Percentiles rank a stretch among this genome's conserved stretches.
phyloP scores from a whole-genome alignment of 2,888 invertebrate species.

The Biston stratarius region DNA sequence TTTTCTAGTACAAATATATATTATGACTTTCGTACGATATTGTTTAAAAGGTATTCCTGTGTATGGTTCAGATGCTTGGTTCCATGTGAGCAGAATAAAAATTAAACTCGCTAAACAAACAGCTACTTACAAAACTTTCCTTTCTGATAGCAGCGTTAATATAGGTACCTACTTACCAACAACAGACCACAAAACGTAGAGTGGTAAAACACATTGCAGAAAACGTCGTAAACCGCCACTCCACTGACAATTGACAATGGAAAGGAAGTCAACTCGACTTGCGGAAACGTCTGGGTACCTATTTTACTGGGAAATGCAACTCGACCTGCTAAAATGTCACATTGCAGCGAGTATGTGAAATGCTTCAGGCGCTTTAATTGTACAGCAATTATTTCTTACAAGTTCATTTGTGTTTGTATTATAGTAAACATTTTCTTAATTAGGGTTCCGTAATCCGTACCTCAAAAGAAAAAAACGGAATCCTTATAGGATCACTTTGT shows the following conservation, averaged over 20 bases:
- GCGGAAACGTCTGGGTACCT: slow-evolving; percentile 6
- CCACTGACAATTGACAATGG: slow-evolving; percentile 6
- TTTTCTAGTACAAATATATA: no score
- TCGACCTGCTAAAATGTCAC: background rate
- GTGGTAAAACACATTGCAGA: background rate
- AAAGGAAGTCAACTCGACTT: slow-evolving; percentile 11
- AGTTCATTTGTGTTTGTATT: no score
- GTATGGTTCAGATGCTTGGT: no score
- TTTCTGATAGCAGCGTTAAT: no score
- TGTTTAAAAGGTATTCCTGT: no score
- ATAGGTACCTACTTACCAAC: no score
- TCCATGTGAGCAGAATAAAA: no score
- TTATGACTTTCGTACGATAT: background rate
- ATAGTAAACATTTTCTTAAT: no score
- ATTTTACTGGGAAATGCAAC: slow-evolving; percentile 17
- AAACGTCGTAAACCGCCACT: slow-evolving; percentile 9
- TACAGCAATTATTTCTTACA: background rate
- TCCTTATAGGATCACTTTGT: no score
- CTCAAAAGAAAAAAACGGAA: no score
- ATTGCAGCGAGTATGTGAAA: background rate
- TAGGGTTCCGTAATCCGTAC: no score
- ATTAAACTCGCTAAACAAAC: background rate
- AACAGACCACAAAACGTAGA: background rate
- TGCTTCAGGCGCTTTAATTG: slow-evolving; percentile 3
- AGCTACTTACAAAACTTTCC: background rate